A percentile compares a stretch with the other conserved stretches of the same genome.
Conservation (phyloP, 2,888 invertebrate genomes). For the Altica lythri region DNA sequence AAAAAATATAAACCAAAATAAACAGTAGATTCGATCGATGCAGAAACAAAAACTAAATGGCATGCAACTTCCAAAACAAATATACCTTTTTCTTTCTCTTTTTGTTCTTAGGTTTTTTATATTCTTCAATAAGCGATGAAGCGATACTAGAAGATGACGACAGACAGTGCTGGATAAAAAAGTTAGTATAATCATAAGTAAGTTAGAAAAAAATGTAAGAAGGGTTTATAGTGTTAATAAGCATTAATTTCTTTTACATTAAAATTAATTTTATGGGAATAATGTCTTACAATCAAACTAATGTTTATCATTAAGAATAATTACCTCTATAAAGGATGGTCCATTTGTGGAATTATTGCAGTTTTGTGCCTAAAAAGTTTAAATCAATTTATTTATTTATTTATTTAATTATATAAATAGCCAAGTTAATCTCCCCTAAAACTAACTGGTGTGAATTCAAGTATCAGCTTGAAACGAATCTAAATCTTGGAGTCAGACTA, state of each 20-base stretch:
- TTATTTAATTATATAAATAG: background rate
- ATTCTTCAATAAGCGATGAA: conserved; percentile 40
- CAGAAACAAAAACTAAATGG: background rate
- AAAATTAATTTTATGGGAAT: background rate
- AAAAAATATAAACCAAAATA: too few species aligned
- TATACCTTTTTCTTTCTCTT: conserved; percentile 47
- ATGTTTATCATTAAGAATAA: background rate
- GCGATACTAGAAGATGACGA: conserved; percentile 47
- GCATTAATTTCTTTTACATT: background rate
- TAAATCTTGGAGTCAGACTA: too few species aligned
- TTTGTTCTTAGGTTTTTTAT: conserved; percentile 48
- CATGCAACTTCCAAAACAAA: conserved; percentile 21
- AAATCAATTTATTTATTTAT: too few species aligned
- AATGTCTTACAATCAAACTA: too few species aligned
- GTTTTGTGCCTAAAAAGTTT: conserved; percentile 42
- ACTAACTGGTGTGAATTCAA: too few species aligned
- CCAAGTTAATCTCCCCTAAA: too few species aligned
- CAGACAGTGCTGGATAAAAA: conserved; percentile 38
- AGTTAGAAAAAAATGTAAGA: conserved; percentile 15
- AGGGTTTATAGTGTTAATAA: background rate
- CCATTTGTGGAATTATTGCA: conserved; percentile 45
- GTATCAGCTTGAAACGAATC: too few species aligned
- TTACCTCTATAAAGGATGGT: conserved; percentile 43
- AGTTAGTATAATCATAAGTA: conserved; percentile 8
- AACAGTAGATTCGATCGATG: too few species aligned